Percentiles rank a stretch among this genome's conserved stretches.
Conservation (phyloP, 2,113 vertebrate species). For the Gymnocephalus cernua region DNA sequence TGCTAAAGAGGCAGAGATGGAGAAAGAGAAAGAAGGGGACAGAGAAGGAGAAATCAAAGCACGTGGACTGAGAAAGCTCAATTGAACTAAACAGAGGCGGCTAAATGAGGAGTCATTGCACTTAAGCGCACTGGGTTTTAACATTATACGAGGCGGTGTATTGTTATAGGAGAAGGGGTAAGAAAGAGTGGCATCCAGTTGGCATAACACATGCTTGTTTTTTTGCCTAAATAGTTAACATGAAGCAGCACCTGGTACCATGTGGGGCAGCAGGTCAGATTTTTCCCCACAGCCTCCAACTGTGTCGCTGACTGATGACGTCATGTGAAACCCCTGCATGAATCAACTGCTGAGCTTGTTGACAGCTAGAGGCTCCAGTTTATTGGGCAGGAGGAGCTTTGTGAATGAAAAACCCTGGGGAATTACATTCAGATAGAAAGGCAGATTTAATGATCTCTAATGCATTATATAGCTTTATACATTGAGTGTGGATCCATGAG, state of each 20-base stretch:
- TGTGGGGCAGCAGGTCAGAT: slow-evolving; percentile 40
- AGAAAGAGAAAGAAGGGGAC: slow-evolving; percentile 15
- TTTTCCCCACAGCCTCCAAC: slow-evolving; percentile 19
- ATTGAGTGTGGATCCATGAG: neutral
- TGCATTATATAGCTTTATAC: neutral
- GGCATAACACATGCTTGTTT: slow-evolving; percentile 2
- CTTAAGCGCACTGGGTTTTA: slow-evolving; percentile 5
- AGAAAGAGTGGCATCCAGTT: neutral
- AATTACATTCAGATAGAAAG: slow-evolving; percentile 7
- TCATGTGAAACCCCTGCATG: slow-evolving; percentile 44
- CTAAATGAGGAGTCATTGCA: slow-evolving; percentile 16
- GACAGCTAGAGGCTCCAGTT: slow-evolving; percentile 43
- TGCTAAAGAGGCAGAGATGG: slow-evolving; percentile 41
- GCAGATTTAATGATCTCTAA: slow-evolving; percentile 20
- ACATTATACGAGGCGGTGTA: neutral
- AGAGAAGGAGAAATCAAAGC: slow-evolving; percentile 30
- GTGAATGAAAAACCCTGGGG: slow-evolving; percentile 33
- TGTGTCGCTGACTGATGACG: slow-evolving; percentile 47
- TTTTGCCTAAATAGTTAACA: slow-evolving; percentile 18
- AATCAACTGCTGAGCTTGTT: slow-evolving; percentile 37
- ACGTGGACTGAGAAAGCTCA: slow-evolving; percentile 23
- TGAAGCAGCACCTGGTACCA: slow-evolving; percentile 28
- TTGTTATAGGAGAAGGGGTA: neutral
- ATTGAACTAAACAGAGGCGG: neutral
- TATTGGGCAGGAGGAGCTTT: slow-evolving; percentile 27